Conservation (phyloP, 2,113 vertebrate species). For the Gobius niger region DNA sequence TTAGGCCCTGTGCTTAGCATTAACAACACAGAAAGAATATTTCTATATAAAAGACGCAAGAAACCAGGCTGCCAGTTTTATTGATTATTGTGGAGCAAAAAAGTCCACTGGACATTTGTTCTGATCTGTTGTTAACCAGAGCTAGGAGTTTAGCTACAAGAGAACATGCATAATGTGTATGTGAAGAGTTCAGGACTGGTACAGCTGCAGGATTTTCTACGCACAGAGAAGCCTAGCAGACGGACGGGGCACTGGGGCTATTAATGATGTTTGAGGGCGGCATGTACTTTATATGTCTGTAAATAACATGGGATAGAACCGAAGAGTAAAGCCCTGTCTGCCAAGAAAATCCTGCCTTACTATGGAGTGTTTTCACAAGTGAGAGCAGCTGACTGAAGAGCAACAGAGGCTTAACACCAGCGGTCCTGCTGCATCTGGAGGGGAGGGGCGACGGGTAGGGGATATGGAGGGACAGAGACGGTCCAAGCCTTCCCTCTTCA, state of each 20-base stretch:
- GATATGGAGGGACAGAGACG: constrained; percentile 1
- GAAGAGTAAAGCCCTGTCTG: constrained; percentile 28
- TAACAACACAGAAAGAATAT: background rate
- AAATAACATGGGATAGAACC: constrained; percentile 29
- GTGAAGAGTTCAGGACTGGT: constrained; percentile 48
- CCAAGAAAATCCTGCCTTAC: constrained; percentile 35
- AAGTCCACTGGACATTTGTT: constrained; percentile 1
- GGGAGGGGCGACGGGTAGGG: background rate
- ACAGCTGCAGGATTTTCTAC: constrained; percentile 52
- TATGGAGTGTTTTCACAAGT: constrained; percentile 33
- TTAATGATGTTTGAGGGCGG: constrained; percentile 19
- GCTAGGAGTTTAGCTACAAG: constrained; percentile 17
- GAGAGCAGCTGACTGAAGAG: constrained; percentile 64
- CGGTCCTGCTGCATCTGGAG: constrained; percentile 49
- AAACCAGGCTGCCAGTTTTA: background rate
- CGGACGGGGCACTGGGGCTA: constrained; percentile 33
- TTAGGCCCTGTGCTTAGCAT: background rate
- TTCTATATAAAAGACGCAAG: background rate
- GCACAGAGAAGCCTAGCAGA: constrained; percentile 37
- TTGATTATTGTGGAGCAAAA: background rate
- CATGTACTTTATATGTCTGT: constrained; percentile 20
- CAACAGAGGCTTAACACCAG: constrained; percentile 24
- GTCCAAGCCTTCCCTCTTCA: constrained; percentile 27
- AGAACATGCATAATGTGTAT: constrained; percentile 35
- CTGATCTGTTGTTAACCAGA: constrained; percentile 11